phyloP scores from a whole-genome alignment of 2,888 invertebrate genomes.

The Druceiella hillmani region DNA sequence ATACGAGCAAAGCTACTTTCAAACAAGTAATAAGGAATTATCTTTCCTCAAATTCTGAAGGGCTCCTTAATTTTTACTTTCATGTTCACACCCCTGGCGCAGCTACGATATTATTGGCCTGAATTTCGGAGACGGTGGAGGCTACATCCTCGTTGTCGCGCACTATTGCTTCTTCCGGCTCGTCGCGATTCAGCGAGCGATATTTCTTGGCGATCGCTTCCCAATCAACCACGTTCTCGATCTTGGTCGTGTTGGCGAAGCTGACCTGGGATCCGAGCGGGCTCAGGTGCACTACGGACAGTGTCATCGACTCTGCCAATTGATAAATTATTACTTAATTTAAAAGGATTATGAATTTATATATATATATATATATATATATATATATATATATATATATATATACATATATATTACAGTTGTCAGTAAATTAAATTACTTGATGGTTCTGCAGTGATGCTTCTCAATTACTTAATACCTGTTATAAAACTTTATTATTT shows the following conservation, averaged over 20 bases:
- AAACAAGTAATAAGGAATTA: neutral
- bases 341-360: no score
- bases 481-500: no score
- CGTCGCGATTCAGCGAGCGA: constrained; percentile 58
- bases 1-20: no score
- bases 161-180: constrained; percentile 36
- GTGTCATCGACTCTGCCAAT: constrained; percentile 70
- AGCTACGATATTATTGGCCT: constrained; percentile 40
- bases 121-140: constrained; percentile 40
- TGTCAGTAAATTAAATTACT: no score
- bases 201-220: constrained; percentile 86
- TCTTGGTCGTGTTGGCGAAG: constrained; percentile 71
- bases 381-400: no score
- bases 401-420: no score
- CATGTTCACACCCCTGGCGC: constrained; percentile 35
- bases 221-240: constrained; percentile 90
- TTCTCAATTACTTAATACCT: no score
- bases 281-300: constrained; percentile 76
- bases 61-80: no score
- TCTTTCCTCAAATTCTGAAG: no score
- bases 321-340: no score
- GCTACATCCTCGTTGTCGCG: constrained; percentile 41
- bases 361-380: no score
- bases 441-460: no score
- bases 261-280: constrained; percentile 82